These are phyloP conservation scores for Mustelus asterias DNA, from an alignment of 2,113 vertebrate genomes.

Conservation along the genomic window DNA sequence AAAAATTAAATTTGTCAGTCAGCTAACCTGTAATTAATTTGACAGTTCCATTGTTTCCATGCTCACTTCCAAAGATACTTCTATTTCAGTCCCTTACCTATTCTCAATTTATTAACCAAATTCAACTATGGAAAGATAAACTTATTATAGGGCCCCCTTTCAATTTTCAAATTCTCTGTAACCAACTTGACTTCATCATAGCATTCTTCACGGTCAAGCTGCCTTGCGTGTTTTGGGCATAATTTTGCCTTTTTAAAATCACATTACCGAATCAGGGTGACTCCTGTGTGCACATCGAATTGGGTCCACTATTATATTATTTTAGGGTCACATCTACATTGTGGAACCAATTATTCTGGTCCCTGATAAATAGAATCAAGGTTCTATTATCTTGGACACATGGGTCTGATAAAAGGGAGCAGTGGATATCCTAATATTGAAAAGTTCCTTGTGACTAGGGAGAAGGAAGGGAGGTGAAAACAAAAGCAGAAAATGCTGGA, in stretches of 20 bases:
- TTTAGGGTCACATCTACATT: background rate
- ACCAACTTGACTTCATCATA: background rate
- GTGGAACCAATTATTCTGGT: background rate
- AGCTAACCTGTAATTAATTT: background rate
- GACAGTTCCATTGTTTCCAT: background rate
- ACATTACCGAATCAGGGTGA: background rate
- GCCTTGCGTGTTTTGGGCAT: background rate
- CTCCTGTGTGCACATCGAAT: no score
- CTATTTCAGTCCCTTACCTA: background rate
- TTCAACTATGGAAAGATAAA: background rate
- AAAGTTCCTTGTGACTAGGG: background rate
- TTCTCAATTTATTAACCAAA: background rate
- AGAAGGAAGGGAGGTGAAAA: background rate
- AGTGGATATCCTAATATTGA: background rate
- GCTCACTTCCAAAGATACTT: background rate
- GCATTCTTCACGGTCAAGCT: background rate
- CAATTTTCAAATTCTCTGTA: background rate
- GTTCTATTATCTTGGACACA: background rate
- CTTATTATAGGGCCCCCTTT: background rate
- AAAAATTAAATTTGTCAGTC: background rate
- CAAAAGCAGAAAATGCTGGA: no score
- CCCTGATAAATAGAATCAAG: background rate
- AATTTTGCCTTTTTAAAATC: background rate
- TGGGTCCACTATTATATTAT: background rate
- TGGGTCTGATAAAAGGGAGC: background rate